Conservation (phyloP, 2,113 vertebrate genomes). For the Tor tambroides region DNA sequence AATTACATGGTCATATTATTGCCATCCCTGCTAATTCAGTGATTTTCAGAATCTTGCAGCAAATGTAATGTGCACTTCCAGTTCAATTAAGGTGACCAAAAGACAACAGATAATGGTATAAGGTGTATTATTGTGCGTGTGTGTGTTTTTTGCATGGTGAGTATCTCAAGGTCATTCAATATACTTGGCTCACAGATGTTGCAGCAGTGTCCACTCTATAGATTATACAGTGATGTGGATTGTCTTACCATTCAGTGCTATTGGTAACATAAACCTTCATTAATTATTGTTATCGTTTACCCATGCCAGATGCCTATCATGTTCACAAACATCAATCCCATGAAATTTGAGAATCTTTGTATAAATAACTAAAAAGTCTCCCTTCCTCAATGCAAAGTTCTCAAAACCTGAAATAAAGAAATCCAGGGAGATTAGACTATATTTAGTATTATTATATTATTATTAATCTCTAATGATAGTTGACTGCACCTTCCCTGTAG, state of each 20-base stretch:
- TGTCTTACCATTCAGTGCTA: not conserved
- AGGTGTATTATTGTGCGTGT: not conserved
- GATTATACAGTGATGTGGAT: slow-evolving; percentile 2
- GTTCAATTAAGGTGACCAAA: not conserved
- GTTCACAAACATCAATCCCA: not conserved
- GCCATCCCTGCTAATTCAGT: not conserved
- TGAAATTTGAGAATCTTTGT: not conserved
- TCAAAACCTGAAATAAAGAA: slow-evolving; percentile 4
- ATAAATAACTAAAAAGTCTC: not conserved
- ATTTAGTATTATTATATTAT: not conserved
- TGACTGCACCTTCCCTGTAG: slow-evolving; percentile 3
- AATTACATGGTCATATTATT: not conserved
- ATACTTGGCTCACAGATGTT: not conserved
- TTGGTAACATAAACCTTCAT: slow-evolving; percentile 18
- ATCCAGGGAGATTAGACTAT: not conserved
- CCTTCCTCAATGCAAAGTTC: not conserved
- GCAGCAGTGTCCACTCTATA: slow-evolving; percentile 2
- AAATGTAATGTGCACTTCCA: not conserved
- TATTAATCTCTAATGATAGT: not conserved
- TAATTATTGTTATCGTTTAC: slow-evolving; percentile 10
- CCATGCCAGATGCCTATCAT: not conserved
- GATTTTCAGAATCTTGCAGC: not conserved
- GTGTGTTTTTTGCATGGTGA: slow-evolving; percentile 34
- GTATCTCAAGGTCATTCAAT: slow-evolving; percentile 14
- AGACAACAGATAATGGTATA: not conserved